Conservation (phyloP, 2,888 invertebrate genomes). For the Caenorhabditis wallacei region DNA sequence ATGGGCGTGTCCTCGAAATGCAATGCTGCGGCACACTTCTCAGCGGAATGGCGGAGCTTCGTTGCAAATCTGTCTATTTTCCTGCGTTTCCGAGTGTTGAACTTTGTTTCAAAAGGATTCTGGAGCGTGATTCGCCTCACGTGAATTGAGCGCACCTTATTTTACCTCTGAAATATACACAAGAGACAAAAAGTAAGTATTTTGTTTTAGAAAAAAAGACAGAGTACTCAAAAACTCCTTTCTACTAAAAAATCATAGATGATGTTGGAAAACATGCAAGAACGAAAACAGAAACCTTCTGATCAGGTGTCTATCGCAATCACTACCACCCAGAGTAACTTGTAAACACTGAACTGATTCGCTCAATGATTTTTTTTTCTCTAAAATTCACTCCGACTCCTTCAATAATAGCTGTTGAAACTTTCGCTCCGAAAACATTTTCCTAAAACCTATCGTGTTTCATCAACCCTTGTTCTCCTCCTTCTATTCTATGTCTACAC, state of each 20-base stretch:
- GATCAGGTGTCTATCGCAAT: slow-evolving; percentile 9
- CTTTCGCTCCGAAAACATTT: neutral
- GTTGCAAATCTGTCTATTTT: slow-evolving; percentile 16
- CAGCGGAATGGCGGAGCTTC: slow-evolving; percentile 33
- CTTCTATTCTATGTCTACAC: neutral
- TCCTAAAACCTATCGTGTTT: neutral
- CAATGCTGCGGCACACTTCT: slow-evolving; percentile 38
- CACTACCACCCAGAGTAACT: neutral
- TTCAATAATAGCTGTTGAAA: too few species aligned
- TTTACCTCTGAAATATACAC: neutral
- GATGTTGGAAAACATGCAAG: slow-evolving; percentile 36
- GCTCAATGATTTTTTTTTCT: slow-evolving; percentile 1
- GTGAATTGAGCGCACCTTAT: slow-evolving; percentile 22
- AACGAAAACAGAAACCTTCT: slow-evolving; percentile 17
- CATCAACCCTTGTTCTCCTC: neutral
- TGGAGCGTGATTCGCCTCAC: slow-evolving; percentile 29
- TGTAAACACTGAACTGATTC: slow-evolving; percentile 44
- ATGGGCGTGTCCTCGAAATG: slow-evolving; percentile 37
- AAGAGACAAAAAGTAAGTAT: slow-evolving; percentile 3
- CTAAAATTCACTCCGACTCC: too few species aligned
- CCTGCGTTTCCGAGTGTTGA: slow-evolving; percentile 14
- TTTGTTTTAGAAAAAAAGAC: neutral
- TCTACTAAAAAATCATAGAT: slow-evolving; percentile 40
- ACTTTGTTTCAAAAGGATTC: slow-evolving; percentile 10
- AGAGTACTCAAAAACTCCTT: neutral